phyloP scores from a whole-genome alignment of 2,113 vertebrate genomes.

The Thamnophis sirtalis region DNA sequence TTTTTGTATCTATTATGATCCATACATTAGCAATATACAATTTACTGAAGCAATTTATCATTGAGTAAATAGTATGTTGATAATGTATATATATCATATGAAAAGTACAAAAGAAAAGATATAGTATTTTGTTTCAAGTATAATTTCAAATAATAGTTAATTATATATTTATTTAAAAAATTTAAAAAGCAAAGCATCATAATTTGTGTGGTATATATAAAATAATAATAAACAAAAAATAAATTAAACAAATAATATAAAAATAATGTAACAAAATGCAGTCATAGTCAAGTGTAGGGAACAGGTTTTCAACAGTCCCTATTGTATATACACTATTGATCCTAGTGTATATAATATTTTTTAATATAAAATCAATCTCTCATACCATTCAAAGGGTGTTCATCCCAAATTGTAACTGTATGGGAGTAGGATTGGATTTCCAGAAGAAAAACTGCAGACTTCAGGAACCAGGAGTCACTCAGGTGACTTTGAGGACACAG shows the following conservation, averaged over 20 bases:
- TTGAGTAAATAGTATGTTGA: not conserved
- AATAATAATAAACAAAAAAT: not conserved
- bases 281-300: not conserved
- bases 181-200: not conserved
- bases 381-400: too few species aligned
- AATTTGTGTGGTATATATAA: not conserved
- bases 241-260: not conserved
- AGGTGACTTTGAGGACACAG: too few species aligned
- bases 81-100: not conserved
- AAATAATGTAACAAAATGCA: not conserved
- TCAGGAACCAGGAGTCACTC: too few species aligned
- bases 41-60: not conserved
- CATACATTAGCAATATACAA: not conserved
- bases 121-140: not conserved
- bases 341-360: not conserved
- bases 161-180: not conserved
- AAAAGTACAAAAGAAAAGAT: not conserved
- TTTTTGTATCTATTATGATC: not conserved
- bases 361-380: not conserved
- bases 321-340: not conserved
- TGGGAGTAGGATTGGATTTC: too few species aligned
- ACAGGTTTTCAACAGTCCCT: not conserved
- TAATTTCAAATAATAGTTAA: not conserved
- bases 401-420: too few species aligned
- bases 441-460: too few species aligned